phyloP scores from a whole-genome alignment of 2,113 vertebrate genomes.

The Amblyopsis rosae region DNA sequence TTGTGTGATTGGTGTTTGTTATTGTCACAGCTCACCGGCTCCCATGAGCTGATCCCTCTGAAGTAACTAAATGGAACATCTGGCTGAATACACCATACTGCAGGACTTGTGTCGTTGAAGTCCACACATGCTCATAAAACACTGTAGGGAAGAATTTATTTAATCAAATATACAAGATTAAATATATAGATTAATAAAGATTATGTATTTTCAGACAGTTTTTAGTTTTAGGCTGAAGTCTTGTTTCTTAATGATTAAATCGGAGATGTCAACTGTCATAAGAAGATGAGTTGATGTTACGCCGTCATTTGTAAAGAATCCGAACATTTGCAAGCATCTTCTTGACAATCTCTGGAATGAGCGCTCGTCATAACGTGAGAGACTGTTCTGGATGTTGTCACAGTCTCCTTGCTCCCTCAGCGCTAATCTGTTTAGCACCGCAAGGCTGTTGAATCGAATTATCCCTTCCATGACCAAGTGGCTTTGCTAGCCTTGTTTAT shows the following conservation, averaged over 20 bases:
- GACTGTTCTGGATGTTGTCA: not conserved
- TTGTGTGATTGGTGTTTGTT: slow-evolving; percentile 51
- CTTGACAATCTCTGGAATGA: not conserved
- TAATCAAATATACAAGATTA: too few species aligned
- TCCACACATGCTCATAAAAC: too few species aligned
- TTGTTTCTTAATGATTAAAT: too few species aligned
- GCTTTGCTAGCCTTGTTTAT: not conserved
- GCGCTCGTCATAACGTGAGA: not conserved
- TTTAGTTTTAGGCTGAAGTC: too few species aligned
- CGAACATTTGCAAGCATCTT: not conserved
- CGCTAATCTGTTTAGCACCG: too few species aligned
- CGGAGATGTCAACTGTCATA: too few species aligned
- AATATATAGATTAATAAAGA: too few species aligned
- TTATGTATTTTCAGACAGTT: too few species aligned
- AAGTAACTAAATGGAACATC: slow-evolving; percentile 61
- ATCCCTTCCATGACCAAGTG: not conserved
- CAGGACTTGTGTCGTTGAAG: too few species aligned
- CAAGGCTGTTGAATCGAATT: not conserved
- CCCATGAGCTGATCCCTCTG: slow-evolving; percentile 43
- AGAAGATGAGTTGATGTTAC: too few species aligned
- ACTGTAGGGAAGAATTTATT: too few species aligned
- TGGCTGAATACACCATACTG: slow-evolving; percentile 5
- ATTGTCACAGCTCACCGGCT: slow-evolving; percentile 18
- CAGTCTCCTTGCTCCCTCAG: not conserved
- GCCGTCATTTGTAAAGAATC: not conserved